Base-by-base conservation (phyloP, 2,888 invertebrate species). In the Mycalesis mineus region DNA sequence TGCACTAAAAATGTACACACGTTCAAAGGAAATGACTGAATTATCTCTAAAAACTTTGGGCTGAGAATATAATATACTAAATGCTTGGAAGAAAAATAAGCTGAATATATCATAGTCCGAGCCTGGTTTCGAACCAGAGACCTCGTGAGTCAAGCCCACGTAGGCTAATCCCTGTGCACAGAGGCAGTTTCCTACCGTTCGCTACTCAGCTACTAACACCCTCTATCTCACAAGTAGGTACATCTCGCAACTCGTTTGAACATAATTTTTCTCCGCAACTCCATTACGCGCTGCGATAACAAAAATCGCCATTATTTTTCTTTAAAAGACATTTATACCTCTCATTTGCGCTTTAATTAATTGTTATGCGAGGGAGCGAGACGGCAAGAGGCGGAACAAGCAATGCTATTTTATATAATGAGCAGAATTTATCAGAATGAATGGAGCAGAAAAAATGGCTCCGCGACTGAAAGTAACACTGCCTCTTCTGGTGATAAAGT, bases 381-480 rank as follows among this genome's bases (percentile, higher is more conserved):
- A 58, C 37, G 7, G 47, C 41, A 41, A 49, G 48, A 44, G 58
- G 53, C 36, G 4, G 47, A 48, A 48, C 39, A 39, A 58, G 48
- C 58, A 49, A 42, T 47, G 28, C 48, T 48, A 49, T 54, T 57
- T 48, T 13, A 47, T 47, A 56, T 60, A 60, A 60, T 60, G 59
- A 56, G 60, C 8, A 8, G 45, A 56, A 41, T 60, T 58, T 58
- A 60, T 56, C 56, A 44, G 39, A 56, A 60, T 53, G 56, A 60
- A 33, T 48, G 49, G 49, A 22, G 51, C 39, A 53, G 47, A 56
- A 51, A 15, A 52, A 55, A 51, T 60, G 39, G 52, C 45, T 52
- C 41, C 36, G 37, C n/a, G 28, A 51, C 51, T 51, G 39, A 52
- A 39, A 45, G 22, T 22, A 5, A 22, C 22, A 4, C 22, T 22